Conservation (phyloP, 1,140 invertebrate genomes). For the Pseudomyrmex sp. region DNA sequence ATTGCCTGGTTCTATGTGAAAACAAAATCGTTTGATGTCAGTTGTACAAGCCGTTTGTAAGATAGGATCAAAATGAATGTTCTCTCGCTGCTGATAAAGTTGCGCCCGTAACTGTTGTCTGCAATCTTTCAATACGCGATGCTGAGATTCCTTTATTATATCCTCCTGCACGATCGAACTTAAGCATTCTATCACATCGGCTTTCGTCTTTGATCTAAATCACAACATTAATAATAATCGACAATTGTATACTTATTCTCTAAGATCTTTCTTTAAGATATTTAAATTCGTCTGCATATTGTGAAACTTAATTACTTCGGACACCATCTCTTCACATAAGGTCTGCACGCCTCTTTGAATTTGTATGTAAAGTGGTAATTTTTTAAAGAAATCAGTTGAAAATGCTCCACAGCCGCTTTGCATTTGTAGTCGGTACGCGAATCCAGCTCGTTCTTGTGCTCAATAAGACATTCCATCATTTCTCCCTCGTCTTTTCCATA, state of each 20-base stretch:
- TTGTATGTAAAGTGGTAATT: slow-evolving; percentile 97
- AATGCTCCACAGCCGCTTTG: slow-evolving; percentile 96
- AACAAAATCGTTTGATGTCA: slow-evolving; percentile 93
- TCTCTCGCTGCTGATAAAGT: slow-evolving; percentile 95
- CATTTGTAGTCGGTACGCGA: slow-evolving; percentile 93
- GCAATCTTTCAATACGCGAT: slow-evolving; percentile 93
- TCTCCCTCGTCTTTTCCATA: slow-evolving; percentile 92
- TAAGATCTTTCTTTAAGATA: not conserved
- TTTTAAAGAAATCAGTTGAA: slow-evolving; percentile 96
- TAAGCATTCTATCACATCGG: slow-evolving; percentile 95
- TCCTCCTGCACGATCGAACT: slow-evolving; percentile 96
- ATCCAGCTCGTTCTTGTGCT: slow-evolving; percentile 95
- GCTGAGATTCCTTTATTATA: slow-evolving; percentile 91
- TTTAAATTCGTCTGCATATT: slow-evolving; percentile 8
- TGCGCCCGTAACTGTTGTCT: slow-evolving; percentile 95
- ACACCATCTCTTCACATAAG: slow-evolving; percentile 93
- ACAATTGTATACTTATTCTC: not conserved
- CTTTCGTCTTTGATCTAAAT: slow-evolving; percentile 89
- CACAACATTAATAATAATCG: not conserved
- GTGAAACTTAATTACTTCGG: slow-evolving; percentile 83
- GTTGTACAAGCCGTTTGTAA: slow-evolving; percentile 90
- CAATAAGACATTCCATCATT: slow-evolving; percentile 97
- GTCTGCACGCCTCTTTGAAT: slow-evolving; percentile 97
- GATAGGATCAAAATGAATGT: slow-evolving; percentile 93
- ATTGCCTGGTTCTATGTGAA: slow-evolving; percentile 90